Evolutionary conservation across 2,113 vertebrate species (phyloP).

Genomic region (Erinaceus europaeus): DNA sequence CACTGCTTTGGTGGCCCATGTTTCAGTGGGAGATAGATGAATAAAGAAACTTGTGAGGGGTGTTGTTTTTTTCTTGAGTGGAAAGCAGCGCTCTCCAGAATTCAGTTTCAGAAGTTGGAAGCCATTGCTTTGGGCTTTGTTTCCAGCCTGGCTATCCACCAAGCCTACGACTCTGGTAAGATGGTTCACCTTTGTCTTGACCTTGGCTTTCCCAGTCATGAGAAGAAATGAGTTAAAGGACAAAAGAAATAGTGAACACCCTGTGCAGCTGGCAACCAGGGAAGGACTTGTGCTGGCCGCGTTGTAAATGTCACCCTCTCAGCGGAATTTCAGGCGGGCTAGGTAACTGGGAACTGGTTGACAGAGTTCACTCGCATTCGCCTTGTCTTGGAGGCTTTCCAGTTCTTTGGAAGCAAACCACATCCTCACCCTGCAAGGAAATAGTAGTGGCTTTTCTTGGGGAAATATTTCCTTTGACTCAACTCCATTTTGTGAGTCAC

Average conservation of each 20-base stretch:
- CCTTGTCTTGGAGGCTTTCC: neutral
- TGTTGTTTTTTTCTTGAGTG: neutral
- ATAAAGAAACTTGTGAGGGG: neutral
- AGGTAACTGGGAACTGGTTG: neutral
- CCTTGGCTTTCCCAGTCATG: neutral
- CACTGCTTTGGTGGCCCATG: neutral
- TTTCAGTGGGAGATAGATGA: neutral
- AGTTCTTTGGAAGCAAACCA: conserved; percentile 4
- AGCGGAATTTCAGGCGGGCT: neutral
- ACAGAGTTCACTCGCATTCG: neutral
- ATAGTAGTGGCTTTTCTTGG: neutral
- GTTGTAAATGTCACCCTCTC: neutral
- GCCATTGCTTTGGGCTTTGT: neutral
- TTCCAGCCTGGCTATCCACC: neutral
- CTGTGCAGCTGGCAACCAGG: neutral
- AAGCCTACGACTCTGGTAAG: neutral
- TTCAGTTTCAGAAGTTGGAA: neutral
- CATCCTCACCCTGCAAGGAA: neutral
- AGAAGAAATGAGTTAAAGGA: neutral
- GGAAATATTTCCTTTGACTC: conserved; percentile 31
- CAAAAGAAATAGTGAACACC: neutral
- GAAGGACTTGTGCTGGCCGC: neutral
- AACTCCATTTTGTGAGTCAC: conserved; percentile 12
- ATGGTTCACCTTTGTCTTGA: neutral
- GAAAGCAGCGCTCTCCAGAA: neutral